Evolutionary conservation across 2,797 vertebrate species (phyloP).

Genomic region (Buceros bicornis): DNA sequence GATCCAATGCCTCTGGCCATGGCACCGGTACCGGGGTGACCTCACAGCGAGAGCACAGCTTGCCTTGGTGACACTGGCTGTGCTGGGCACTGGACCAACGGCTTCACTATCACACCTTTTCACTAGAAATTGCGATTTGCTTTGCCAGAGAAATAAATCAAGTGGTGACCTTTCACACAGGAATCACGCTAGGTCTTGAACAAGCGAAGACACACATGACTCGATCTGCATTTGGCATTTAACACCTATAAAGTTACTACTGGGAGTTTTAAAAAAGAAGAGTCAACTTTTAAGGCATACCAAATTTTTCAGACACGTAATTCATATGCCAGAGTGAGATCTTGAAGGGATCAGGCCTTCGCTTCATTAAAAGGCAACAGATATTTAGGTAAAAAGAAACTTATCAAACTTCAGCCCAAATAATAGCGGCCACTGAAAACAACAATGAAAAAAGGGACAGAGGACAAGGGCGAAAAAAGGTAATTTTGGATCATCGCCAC

Average conservation of each 20-base stretch:
- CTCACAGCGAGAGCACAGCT: neutral
- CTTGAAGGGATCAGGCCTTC: neutral
- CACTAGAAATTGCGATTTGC: neutral
- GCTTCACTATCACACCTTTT: neutral
- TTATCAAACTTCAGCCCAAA: neutral
- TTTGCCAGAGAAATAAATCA: neutral
- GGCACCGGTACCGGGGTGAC: neutral
- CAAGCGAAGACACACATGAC: neutral
- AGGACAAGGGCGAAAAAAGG: neutral
- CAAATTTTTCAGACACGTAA: neutral
- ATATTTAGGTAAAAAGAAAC: neutral
- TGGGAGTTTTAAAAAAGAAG: neutral
- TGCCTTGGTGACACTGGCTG: neutral
- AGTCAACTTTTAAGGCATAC: neutral
- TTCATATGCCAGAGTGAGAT: neutral
- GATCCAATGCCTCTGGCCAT: accelerated
- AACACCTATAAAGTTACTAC: neutral
- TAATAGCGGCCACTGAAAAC: neutral
- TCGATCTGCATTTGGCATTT: neutral
- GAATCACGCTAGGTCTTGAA: neutral
- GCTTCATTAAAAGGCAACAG: neutral
- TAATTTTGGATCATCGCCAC: neutral
- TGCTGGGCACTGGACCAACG: accelerated
- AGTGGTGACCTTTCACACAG: neutral
- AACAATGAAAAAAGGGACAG: neutral